Conservation (phyloP, 2,888 invertebrate genomes). For the Aelia acuminata region DNA sequence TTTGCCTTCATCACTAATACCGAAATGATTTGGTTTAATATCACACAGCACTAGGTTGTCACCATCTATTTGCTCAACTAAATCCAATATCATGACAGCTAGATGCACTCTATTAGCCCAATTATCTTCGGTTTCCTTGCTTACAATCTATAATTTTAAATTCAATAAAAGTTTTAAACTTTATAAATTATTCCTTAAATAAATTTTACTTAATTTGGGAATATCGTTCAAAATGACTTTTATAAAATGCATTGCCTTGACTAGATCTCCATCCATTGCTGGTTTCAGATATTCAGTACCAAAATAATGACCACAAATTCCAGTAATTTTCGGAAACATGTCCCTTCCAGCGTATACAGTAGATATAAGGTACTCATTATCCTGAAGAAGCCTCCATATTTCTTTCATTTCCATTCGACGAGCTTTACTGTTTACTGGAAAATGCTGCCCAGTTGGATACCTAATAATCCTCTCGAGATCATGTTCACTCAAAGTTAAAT, state of each 20-base stretch:
- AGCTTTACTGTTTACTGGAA: constrained; percentile 22
- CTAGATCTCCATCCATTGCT: constrained; percentile 69
- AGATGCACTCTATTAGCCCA: constrained; percentile 75
- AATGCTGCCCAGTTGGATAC: constrained; percentile 39
- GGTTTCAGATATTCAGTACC: constrained; percentile 77
- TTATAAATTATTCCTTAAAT: too few relatives aligned
- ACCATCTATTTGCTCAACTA: constrained; percentile 75
- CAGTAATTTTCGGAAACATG: constrained; percentile 77
- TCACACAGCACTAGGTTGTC: constrained; percentile 79
- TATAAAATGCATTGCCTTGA: constrained; percentile 51
- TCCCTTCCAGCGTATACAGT: constrained; percentile 74
- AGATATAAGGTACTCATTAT: constrained; percentile 78
- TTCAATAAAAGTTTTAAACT: not conserved
- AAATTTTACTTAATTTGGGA: too few relatives aligned
- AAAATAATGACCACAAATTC: constrained; percentile 79
- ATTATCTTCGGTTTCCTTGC: constrained; percentile 49
- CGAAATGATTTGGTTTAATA: constrained; percentile 71
- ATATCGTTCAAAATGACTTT: not conserved
- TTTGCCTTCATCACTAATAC: constrained; percentile 61
- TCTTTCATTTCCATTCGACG: constrained; percentile 73
- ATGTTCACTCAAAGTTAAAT: constrained; percentile 72
- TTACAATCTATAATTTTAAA: not conserved
- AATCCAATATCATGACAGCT: constrained; percentile 75
- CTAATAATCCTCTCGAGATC: constrained; percentile 72
- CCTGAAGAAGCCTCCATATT: constrained; percentile 76